A percentile compares a stretch with the other conserved stretches of the same genome.
Conservation (phyloP, 2,888 invertebrate genomes). For the Camptogramma bilineatum region DNA sequence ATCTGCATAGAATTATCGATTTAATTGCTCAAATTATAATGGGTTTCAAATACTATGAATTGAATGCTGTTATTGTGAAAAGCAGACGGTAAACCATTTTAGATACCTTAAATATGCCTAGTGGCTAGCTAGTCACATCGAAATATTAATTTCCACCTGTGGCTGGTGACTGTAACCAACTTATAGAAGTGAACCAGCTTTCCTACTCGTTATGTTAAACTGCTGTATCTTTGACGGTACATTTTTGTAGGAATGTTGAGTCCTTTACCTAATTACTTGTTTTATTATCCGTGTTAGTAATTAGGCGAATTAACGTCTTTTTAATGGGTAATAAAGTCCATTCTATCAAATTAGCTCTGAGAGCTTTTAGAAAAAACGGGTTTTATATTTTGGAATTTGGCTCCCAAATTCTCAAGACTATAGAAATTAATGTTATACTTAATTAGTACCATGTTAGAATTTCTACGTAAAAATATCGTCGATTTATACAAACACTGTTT, state of each 20-base stretch:
- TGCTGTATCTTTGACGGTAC: slow-evolving; percentile 39
- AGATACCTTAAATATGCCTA: too few species aligned
- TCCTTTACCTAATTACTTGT: slow-evolving; percentile 38
- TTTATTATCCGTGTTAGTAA: slow-evolving; percentile 38
- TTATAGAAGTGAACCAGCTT: slow-evolving; percentile 5
- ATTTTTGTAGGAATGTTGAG: slow-evolving; percentile 35
- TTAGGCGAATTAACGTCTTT: slow-evolving; percentile 37
- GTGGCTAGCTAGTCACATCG: too few species aligned
- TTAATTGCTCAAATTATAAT: too few species aligned
- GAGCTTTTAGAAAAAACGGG: slow-evolving; percentile 10
- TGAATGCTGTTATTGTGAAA: too few species aligned
- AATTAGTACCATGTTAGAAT: too few species aligned
- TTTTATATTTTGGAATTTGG: slow-evolving; percentile 4
- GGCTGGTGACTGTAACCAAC: not conserved
- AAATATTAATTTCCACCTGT: too few species aligned
- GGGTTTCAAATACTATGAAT: too few species aligned
- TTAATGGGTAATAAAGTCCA: slow-evolving; percentile 37
- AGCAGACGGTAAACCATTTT: too few species aligned
- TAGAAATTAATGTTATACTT: not conserved
- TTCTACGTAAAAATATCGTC: too few species aligned
- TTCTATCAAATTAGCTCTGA: slow-evolving; percentile 38
- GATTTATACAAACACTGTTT: too few species aligned
- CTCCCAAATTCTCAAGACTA: not conserved
- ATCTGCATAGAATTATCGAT: too few species aligned
- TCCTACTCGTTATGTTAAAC: slow-evolving; percentile 27